Evolutionary conservation across 2,888 invertebrate species (phyloP).

Genomic region (Mylabris sibirica): DNA sequence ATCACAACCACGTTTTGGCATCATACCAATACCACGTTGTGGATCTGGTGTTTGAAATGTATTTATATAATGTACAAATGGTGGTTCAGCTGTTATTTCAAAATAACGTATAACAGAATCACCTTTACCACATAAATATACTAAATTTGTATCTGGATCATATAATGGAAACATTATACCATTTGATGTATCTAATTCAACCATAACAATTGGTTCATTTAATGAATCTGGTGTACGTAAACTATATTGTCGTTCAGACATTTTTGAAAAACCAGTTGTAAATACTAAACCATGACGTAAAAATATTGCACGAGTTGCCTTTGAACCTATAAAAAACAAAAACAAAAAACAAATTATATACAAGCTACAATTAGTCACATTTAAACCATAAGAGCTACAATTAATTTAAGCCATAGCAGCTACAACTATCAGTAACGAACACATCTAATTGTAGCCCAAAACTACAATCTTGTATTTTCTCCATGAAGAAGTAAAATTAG

Average conservation of each 20-base stretch:
- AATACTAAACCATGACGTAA: slow-evolving; percentile 90
- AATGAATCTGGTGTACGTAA: slow-evolving; percentile 89
- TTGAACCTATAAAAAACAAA: slow-evolving; percentile 67
- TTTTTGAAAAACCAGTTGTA: slow-evolving; percentile 94
- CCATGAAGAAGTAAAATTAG: no score
- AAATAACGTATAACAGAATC: slow-evolving; percentile 90
- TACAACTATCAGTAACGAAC: no score
- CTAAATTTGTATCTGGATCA: slow-evolving; percentile 94
- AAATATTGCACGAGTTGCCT: slow-evolving; percentile 90
- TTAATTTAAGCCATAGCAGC: no score
- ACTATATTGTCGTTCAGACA: slow-evolving; percentile 98
- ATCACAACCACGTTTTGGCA: slow-evolving; percentile 98
- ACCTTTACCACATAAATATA: slow-evolving; percentile 96
- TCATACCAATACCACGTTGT: slow-evolving; percentile 95
- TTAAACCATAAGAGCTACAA: slow-evolving; percentile 11
- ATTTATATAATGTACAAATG: slow-evolving; percentile 96
- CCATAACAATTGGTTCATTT: slow-evolving; percentile 88
- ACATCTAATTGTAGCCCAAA: no score
- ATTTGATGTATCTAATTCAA: slow-evolving; percentile 93
- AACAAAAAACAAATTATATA: neutral
- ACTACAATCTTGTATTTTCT: no score
- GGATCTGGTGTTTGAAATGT: slow-evolving; percentile 98
- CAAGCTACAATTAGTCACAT: neutral
- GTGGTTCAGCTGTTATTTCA: slow-evolving; percentile 88
- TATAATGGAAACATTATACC: slow-evolving; percentile 97